Evolutionary conservation across 2,888 invertebrate genomes (phyloP).

Genomic region (Parnassius smintheus): DNA sequence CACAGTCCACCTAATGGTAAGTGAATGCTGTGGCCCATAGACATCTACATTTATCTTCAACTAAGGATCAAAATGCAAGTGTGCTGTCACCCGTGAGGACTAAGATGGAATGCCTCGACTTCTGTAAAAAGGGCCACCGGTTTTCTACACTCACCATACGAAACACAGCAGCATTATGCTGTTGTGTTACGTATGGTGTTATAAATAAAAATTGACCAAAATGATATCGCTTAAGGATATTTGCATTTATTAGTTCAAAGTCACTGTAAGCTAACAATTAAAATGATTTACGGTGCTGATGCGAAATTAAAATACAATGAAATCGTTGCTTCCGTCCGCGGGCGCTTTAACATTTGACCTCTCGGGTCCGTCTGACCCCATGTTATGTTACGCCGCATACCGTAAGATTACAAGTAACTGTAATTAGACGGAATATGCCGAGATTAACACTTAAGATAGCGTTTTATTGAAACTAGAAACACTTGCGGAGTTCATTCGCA

Average conservation of each 20-base stretch:
- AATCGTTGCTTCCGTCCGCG: slow-evolving; percentile 15
- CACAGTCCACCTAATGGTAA: too few species aligned
- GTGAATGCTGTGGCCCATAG: too few species aligned
- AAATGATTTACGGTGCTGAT: slow-evolving; percentile 5
- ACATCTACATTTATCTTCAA: too few species aligned
- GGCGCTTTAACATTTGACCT: slow-evolving; percentile 7
- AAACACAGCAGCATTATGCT: too few species aligned
- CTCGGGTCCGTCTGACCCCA: slow-evolving; percentile 7
- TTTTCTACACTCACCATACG: too few species aligned
- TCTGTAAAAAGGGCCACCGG: too few species aligned
- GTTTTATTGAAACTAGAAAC: slow-evolving; percentile 19
- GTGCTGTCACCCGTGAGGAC: too few species aligned
- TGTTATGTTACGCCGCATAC: slow-evolving; percentile 9
- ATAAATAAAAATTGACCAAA: too few species aligned
- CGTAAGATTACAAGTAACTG: slow-evolving; percentile 7
- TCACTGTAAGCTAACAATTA: background rate
- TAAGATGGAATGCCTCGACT: too few species aligned
- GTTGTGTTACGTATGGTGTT: too few species aligned
- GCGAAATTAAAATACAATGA: slow-evolving; percentile 19
- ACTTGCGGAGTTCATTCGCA: slow-evolving; percentile 6
- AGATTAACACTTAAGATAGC: slow-evolving; percentile 22
- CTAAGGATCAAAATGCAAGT: too few species aligned
- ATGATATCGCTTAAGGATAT: too few species aligned
- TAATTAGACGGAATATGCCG: slow-evolving; percentile 21
- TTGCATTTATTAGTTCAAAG: background rate